Conservation (phyloP, 2,113 vertebrate species). For the Pelodiscus sinensis region DNA sequence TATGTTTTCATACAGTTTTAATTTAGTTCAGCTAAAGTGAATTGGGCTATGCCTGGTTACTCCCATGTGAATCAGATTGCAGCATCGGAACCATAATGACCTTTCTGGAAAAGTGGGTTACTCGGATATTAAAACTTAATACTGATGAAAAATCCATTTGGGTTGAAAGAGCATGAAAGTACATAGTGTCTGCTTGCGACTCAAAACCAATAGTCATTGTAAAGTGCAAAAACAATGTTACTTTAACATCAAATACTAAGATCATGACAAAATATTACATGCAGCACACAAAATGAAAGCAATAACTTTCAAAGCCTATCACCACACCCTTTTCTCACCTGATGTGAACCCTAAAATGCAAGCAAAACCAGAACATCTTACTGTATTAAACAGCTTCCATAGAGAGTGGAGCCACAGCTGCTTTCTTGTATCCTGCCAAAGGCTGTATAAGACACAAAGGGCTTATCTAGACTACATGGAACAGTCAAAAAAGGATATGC, state of each 20-base stretch:
- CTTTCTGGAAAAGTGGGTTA: background rate
- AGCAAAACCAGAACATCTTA: slow-evolving; percentile 39
- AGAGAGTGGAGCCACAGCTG: background rate
- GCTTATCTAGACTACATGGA: too few relatives aligned
- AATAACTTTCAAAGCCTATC: slow-evolving; percentile 43
- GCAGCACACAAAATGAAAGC: slow-evolving; percentile 40
- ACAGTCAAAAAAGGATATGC: too few relatives aligned
- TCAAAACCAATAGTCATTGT: background rate
- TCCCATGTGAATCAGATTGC: background rate
- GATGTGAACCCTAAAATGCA: slow-evolving; percentile 26
- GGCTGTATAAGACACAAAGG: background rate
- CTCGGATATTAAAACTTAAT: slow-evolving; percentile 9
- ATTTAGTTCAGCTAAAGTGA: slow-evolving; percentile 1
- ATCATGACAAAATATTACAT: slow-evolving; percentile 8
- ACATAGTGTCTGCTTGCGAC: background rate
- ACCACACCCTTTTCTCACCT: slow-evolving; percentile 34
- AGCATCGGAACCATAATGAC: background rate
- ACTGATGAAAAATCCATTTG: background rate
- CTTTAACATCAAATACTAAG: background rate
- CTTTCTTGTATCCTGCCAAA: background rate
- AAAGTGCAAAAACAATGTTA: background rate
- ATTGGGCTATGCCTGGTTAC: background rate
- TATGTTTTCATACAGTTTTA: background rate
- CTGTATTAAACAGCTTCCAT: slow-evolving; percentile 37
- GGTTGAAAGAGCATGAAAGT: background rate